phyloP scores from a whole-genome alignment of 2,888 invertebrate species.

The Caenorhabditis wallacei region DNA sequence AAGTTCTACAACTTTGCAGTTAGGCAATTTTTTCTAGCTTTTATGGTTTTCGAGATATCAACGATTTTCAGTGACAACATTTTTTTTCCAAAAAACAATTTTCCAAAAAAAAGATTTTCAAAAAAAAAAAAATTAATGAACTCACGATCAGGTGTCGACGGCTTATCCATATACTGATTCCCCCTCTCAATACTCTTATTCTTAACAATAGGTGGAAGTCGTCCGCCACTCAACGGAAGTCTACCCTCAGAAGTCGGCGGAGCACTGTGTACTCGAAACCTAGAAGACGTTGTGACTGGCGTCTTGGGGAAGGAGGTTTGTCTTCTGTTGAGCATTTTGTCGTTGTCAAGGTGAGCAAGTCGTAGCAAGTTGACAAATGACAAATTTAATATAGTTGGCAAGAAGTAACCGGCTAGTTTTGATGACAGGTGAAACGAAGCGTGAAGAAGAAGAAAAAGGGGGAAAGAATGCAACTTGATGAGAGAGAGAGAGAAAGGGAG shows the following conservation, averaged over 20 bases:
- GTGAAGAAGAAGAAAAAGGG: too few relatives aligned
- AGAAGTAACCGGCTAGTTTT: conserved; percentile 25
- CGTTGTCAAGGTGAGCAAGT: conserved; percentile 48
- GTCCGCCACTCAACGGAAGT: conserved; percentile 5
- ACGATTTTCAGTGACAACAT: too few relatives aligned
- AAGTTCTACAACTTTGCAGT: too few relatives aligned
- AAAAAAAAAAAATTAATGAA: too few relatives aligned
- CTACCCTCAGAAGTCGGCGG: conserved; percentile 49
- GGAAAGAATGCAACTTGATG: not conserved
- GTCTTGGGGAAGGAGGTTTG: conserved; percentile 47
- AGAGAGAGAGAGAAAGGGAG: conserved; percentile 10
- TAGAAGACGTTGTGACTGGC: conserved; percentile 11
- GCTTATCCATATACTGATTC: conserved; percentile 52
- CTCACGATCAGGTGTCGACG: conserved; percentile 61
- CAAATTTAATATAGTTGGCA: conserved; percentile 16
- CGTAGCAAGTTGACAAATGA: conserved; percentile 28
- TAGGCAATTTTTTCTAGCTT: too few relatives aligned
- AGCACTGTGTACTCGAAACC: conserved; percentile 62
- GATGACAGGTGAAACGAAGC: conserved; percentile 61
- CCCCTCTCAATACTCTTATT: conserved; percentile 32
- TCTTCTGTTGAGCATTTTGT: conserved; percentile 42
- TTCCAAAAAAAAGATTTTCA: too few relatives aligned
- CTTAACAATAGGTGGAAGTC: conserved; percentile 46
- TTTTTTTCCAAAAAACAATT: too few relatives aligned
- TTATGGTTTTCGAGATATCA: too few relatives aligned